Conservation (phyloP, 2,113 vertebrate genomes). For the Cephalophus harveyi region DNA sequence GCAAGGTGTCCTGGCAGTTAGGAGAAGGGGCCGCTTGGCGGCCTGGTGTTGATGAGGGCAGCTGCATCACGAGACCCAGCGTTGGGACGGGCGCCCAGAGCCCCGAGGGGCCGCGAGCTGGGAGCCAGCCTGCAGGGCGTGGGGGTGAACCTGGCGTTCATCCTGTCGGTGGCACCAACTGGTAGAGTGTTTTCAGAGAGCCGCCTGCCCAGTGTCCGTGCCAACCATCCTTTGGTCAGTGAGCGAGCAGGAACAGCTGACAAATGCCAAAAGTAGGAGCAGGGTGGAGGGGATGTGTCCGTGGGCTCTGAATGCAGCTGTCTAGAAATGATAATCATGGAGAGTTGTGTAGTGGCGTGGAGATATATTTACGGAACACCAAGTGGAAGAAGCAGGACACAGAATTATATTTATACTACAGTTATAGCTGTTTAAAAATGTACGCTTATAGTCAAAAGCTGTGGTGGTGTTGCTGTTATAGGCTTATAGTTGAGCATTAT, state of each 20-base stretch:
- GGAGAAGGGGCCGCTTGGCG: background rate
- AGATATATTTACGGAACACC: conserved; percentile 54
- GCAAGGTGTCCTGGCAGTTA: background rate
- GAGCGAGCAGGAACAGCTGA: background rate
- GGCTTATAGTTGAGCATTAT: conserved; percentile 67
- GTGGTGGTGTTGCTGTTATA: conserved; percentile 41
- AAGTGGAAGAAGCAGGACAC: conserved; percentile 62
- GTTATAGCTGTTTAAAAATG: conserved; percentile 59
- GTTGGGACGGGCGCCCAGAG: background rate
- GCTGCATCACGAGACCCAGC: background rate
- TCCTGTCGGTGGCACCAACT: background rate
- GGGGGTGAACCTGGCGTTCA: background rate
- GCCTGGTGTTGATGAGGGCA: background rate
- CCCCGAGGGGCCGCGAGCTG: background rate
- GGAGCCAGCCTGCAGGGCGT: background rate
- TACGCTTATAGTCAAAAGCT: conserved; percentile 68
- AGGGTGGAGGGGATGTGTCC: background rate
- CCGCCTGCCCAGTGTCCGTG: background rate
- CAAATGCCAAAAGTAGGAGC: background rate
- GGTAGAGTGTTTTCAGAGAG: background rate
- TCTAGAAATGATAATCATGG: conserved; percentile 31
- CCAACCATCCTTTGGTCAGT: background rate
- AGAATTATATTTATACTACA: conserved; percentile 72
- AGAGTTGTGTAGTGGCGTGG: conserved; percentile 9
- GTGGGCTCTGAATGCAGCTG: conserved; percentile 20